phyloP scores from a whole-genome alignment of 2,113 vertebrate genomes.

The Noctilio leporinus region DNA sequence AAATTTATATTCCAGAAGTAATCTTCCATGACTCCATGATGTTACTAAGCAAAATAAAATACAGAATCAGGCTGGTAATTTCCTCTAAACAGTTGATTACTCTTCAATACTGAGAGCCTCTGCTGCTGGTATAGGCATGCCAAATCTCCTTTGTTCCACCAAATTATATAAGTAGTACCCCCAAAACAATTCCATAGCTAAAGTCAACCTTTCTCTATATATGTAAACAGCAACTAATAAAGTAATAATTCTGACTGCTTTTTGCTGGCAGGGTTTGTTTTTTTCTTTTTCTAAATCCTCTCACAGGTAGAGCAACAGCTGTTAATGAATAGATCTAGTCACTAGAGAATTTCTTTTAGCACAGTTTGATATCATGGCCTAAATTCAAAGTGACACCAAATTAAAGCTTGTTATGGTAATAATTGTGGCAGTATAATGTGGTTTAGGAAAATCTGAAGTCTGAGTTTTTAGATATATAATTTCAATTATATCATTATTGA shows the following conservation, averaged over 20 bases:
- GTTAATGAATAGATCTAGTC: slow-evolving; percentile 59
- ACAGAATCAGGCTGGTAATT: neutral
- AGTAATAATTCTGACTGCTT: slow-evolving; percentile 2
- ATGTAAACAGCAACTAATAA: neutral
- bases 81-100: neutral
- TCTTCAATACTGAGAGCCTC: neutral
- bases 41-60: slow-evolving; percentile 9
- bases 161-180: neutral
- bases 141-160: neutral
- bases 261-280: neutral
- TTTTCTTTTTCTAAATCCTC: neutral
- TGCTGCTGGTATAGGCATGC: too few species aligned
- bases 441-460: slow-evolving; percentile 42
- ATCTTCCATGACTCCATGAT: neutral
- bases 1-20: neutral
- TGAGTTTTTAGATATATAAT: slow-evolving; percentile 45
- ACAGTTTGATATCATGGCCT: slow-evolving; percentile 54
- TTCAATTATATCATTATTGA: slow-evolving; percentile 55
- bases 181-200: neutral
- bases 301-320: slow-evolving; percentile 60
- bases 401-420: slow-evolving; percentile 70
- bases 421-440: slow-evolving; percentile 51
- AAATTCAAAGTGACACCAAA: slow-evolving; percentile 76
- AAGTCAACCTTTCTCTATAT: neutral
- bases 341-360: slow-evolving; percentile 63